phyloP scores from a whole-genome alignment of 53 echinoderm and acorn worm genomes.

The Pentamera pediparva region DNA sequence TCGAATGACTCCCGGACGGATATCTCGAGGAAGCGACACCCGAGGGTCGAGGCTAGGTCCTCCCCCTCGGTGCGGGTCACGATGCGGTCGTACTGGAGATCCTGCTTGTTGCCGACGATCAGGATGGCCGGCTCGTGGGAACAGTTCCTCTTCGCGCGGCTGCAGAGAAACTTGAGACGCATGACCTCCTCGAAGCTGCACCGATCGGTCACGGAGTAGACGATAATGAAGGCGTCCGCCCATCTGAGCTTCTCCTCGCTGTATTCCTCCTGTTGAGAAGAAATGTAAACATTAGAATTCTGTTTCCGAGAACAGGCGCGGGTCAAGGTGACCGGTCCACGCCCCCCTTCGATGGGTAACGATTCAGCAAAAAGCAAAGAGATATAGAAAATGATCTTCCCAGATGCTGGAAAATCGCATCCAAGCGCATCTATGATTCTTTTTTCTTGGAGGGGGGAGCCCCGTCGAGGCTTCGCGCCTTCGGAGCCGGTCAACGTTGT shows the following conservation, averaged over 20 bases:
- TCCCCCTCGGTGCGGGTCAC: slow-evolving; percentile 62
- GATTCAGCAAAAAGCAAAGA: too few species aligned
- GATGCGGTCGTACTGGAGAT: slow-evolving; percentile 75
- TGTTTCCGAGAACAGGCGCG: too few species aligned
- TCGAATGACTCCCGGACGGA: slow-evolving; percentile 78
- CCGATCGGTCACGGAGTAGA: slow-evolving; percentile 84
- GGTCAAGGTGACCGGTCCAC: too few species aligned
- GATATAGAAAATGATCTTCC: too few species aligned
- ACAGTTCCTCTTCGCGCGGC: slow-evolving; percentile 54
- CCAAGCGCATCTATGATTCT: too few species aligned
- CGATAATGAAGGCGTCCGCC: slow-evolving; percentile 96
- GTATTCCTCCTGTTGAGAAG: slow-evolving; percentile 79
- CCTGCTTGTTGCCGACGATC: slow-evolving; percentile 86
- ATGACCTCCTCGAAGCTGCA: slow-evolving; percentile 95
- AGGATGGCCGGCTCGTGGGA: slow-evolving; percentile 77
- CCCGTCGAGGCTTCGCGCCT: too few species aligned
- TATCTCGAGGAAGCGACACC: slow-evolving; percentile 64
- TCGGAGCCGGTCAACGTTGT: too few species aligned
- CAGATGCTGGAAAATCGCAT: too few species aligned
- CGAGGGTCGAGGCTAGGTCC: slow-evolving; percentile 56
- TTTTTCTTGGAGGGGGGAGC: too few species aligned
- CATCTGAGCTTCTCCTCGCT: slow-evolving; percentile 85
- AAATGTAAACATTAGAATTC: too few species aligned
- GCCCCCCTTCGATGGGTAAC: too few species aligned
- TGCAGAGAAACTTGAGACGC: slow-evolving; percentile 73